These are phyloP conservation scores for Harpagoxenus sublaevis DNA, from an alignment of 2,888 invertebrate species.

Conservation along the genomic window DNA sequence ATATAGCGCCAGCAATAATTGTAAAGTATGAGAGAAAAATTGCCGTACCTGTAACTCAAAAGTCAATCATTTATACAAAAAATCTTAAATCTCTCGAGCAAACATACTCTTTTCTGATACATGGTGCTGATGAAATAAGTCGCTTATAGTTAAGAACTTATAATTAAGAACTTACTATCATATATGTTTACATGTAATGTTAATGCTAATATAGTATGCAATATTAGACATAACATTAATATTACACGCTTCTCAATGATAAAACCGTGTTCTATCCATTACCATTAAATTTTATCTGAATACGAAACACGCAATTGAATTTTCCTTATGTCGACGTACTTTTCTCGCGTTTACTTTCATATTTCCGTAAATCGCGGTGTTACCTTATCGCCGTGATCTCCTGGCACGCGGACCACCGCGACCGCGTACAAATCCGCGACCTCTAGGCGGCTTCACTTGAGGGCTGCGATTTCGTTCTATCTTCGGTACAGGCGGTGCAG, in stretches of 20 bases:
- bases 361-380: neutral
- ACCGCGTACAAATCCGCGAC: conserved; percentile 78
- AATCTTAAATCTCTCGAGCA: neutral
- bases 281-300: conserved; percentile 17
- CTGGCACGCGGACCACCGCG: conserved; percentile 80
- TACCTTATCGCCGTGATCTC: conserved; percentile 83
- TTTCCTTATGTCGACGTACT: neutral
- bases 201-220: conserved; percentile 16
- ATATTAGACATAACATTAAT: conserved; percentile 21
- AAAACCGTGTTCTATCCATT: conserved; percentile 35
- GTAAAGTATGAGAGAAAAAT: neutral
- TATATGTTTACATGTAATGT: neutral
- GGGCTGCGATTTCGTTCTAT: conserved; percentile 64
- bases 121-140: conserved; percentile 7
- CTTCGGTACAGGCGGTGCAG: conserved; percentile 53
- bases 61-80: conserved; percentile 8
- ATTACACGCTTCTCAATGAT: conserved; percentile 30
- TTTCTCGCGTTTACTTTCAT: neutral
- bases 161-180: conserved; percentile 3
- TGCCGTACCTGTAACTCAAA: neutral
- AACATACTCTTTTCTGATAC: neutral
- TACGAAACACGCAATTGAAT: conserved; percentile 21
- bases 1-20: neutral
- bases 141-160: conserved; percentile 10
- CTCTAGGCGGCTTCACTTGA: conserved; percentile 71